Conservation (phyloP, 2,797 vertebrate genomes). For the Varecia variegata region DNA sequence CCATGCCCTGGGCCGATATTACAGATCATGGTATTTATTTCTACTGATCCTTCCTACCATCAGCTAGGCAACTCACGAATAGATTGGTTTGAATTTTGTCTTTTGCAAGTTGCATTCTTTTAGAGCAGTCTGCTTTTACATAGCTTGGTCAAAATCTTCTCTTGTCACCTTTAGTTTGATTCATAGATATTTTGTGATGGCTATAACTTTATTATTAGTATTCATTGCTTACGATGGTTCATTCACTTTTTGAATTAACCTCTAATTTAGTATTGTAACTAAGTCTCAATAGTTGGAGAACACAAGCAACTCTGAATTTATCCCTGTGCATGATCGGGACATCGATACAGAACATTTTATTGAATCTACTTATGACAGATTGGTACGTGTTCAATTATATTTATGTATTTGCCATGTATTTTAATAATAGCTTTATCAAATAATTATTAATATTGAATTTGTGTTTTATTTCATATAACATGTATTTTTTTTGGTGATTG, state of each 20-base stretch:
- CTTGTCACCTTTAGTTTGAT: not conserved
- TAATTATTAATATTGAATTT: constrained; percentile 22
- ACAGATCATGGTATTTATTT: not conserved
- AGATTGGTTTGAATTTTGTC: not conserved
- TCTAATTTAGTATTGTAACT: not conserved
- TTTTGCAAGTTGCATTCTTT: not conserved
- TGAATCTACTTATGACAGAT: not conserved
- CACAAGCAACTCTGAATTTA: not conserved
- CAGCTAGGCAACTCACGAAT: not conserved
- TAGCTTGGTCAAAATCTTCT: not conserved
- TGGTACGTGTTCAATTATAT: not conserved
- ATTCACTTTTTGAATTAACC: not conserved
- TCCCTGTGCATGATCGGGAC: not conserved
- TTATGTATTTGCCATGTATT: not conserved
- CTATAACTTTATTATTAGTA: not conserved
- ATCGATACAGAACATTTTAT: not conserved
- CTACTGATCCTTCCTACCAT: not conserved
- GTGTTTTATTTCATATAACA: not conserved
- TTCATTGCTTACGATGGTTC: not conserved
- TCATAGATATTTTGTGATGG: not conserved
- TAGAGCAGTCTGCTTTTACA: not conserved
- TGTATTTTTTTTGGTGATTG: not conserved
- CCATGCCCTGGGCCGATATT: not conserved
- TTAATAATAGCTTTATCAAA: not conserved
- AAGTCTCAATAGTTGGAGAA: not conserved